Conservation (phyloP, 2,797 vertebrate species). For the Botia kubotai region DNA sequence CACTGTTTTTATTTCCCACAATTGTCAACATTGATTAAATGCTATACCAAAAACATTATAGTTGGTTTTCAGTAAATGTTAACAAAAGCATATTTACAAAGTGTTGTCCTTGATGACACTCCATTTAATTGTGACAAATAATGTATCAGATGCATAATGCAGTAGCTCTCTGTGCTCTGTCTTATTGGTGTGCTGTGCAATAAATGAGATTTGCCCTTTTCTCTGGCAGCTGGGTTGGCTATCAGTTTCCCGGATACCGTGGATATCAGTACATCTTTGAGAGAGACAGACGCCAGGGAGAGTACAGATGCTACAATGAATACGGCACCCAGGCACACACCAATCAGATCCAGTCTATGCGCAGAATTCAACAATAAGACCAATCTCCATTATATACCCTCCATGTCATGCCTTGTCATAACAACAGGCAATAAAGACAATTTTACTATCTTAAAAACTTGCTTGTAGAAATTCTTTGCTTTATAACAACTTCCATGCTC, state of each 20-base stretch:
- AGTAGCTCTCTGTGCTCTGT: not conserved
- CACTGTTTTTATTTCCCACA: not conserved
- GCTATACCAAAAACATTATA: not conserved
- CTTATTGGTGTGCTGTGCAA: conserved; percentile 26
- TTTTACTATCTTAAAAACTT: conserved; percentile 68
- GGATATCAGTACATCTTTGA: conserved; percentile 98
- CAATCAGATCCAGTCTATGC: conserved; percentile 97
- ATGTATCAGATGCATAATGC: not conserved
- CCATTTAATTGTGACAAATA: conserved; percentile 18
- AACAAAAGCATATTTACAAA: not conserved
- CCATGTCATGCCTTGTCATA: conserved; percentile 72
- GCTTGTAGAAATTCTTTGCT: conserved; percentile 68
- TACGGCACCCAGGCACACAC: conserved; percentile 95
- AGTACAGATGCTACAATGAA: conserved; percentile 93
- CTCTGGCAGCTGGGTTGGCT: conserved; percentile 89
- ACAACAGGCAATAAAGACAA: conserved; percentile 82
- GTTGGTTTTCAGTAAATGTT: not conserved
- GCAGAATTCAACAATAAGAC: conserved; percentile 92
- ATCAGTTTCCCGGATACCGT: conserved; percentile 97
- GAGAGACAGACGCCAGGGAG: conserved; percentile 91
- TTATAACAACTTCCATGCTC: conserved; percentile 34
- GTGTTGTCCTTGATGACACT: not conserved
- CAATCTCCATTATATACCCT: conserved; percentile 58
- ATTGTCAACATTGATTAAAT: not conserved
- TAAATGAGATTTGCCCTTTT: conserved; percentile 44